Percentiles rank a stretch among this genome's conserved stretches.
phyloP scores from a whole-genome alignment of 2,888 invertebrate species.

The Melanostoma mellinum region DNA sequence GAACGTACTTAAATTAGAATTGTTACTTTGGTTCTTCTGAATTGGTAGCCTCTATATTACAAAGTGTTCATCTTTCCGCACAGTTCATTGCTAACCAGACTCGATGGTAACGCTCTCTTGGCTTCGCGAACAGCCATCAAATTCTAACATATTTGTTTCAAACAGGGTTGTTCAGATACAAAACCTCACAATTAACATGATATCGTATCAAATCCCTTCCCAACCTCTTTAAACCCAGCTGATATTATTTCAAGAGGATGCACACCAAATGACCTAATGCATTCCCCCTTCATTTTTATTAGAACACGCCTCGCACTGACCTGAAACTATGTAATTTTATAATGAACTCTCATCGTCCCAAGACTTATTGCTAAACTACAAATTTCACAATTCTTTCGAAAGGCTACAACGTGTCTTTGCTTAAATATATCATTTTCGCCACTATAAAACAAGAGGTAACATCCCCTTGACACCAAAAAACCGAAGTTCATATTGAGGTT shows the following conservation, averaged over 20 bases:
- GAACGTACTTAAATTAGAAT: slow-evolving; percentile 64
- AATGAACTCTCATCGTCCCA: slow-evolving; percentile 17
- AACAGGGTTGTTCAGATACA: slow-evolving; percentile 48
- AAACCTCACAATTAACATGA: slow-evolving; percentile 36
- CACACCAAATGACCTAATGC: slow-evolving; percentile 43
- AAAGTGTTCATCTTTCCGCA: slow-evolving; percentile 23
- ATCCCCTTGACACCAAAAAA: slow-evolving; percentile 4
- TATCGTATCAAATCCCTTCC: slow-evolving; percentile 49
- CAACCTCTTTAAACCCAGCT: slow-evolving; percentile 42
- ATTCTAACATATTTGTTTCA: slow-evolving; percentile 60
- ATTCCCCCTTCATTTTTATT: slow-evolving; percentile 17
- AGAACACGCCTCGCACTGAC: slow-evolving; percentile 30
- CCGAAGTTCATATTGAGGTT: slow-evolving; percentile 13
- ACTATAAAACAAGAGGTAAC: background rate
- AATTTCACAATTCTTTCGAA: slow-evolving; percentile 11
- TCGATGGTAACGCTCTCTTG: slow-evolving; percentile 54
- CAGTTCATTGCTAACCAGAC: slow-evolving; percentile 46
- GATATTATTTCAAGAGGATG: slow-evolving; percentile 55
- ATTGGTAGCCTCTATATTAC: slow-evolving; percentile 11
- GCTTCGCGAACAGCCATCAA: slow-evolving; percentile 53
- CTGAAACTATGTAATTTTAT: slow-evolving; percentile 28
- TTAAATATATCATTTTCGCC: slow-evolving; percentile 16
- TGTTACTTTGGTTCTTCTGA: slow-evolving; percentile 32
- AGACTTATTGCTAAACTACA: slow-evolving; percentile 10
- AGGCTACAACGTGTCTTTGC: slow-evolving; percentile 9